Percentiles rank a stretch among this genome's conserved stretches.
Evolutionary conservation across 2,888 invertebrate species (phyloP).

Genomic region (Amitus sp.): DNA sequence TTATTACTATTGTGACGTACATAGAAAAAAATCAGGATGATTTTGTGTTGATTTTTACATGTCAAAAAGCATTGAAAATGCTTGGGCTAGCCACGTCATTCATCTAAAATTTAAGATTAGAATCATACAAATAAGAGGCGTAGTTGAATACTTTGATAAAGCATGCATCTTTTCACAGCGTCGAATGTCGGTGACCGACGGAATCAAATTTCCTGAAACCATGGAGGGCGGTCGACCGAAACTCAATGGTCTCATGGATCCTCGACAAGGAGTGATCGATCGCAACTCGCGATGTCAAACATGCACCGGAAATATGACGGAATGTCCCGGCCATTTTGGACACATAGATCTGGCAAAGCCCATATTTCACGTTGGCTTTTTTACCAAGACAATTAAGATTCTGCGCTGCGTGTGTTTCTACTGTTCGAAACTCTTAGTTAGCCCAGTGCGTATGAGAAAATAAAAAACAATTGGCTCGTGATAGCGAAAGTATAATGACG

Average conservation of each 20-base stretch:
- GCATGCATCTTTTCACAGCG: constrained; percentile 83
- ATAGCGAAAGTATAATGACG: no score
- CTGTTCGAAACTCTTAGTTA: constrained; percentile 96
- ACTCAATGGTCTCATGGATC: constrained; percentile 98
- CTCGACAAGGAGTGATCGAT: constrained; percentile 97
- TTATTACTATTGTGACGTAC: no score
- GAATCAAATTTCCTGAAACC: constrained; percentile 95
- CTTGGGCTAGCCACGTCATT: no score
- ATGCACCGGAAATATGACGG: constrained; percentile 97
- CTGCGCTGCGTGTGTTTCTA: constrained; percentile 99
- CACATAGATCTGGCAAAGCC: constrained; percentile 98
- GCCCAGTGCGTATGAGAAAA: constrained; percentile 79
- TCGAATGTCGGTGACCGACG: constrained; percentile 97
- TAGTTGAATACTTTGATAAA: no score
- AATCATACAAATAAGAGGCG: no score
- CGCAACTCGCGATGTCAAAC: constrained; percentile 93
- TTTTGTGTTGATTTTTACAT: no score
- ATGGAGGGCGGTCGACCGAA: constrained; percentile 99
- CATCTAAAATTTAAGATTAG: no score
- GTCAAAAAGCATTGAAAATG: no score
- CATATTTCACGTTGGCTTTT: constrained; percentile 97
- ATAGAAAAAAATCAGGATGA: no score
- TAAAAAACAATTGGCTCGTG: neutral
- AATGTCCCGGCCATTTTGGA: constrained; percentile 99
- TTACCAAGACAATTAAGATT: constrained; percentile 96